Evolutionary conservation across 2,888 invertebrate species (phyloP), one percentile per base, ranked within the genome.

Genomic region (Microlaimidae sp.): DNA sequence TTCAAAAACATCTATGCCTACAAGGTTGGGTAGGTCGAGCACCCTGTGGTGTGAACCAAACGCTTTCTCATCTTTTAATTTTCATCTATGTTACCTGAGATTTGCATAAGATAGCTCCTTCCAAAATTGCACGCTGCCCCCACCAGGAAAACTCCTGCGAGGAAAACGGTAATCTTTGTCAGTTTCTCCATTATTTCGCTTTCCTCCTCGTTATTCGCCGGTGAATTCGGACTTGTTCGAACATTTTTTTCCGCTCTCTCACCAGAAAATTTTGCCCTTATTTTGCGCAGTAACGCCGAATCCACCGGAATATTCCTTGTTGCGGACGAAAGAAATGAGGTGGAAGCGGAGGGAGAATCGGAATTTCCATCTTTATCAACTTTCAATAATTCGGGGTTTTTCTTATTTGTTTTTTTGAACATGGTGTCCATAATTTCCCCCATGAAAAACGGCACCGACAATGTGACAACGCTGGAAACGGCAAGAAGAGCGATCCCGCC

Each of bases 341-440:
- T 7, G 42, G 19, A 4, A 19, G 19, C 21, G 13, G 24, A 7
- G n/a, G 25, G 17, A 5, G 3, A 17, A 32, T 23, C 50, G 23
- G 7, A 10, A 7, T 17, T n/a, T 61, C 53, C 48, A 77, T 75
- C 25, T n/a, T n/a, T n/a, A n/a, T n/a, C n/a, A n/a, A n/a, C n/a
- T n/a, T n/a, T n/a, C n/a, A n/a, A n/a, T n/a, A n/a, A n/a, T n/a
- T n/a, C n/a, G n/a, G n/a, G n/a, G n/a, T n/a, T n/a, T n/a, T n/a
- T n/a, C n/a, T n/a, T n/a, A n/a, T n/a, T n/a, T n/a, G n/a, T n/a
- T n/a, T n/a, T n/a, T n/a, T n/a, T n/a, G 69, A 85, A 85, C 61
- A 92, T 85, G 32, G 86, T 81, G 69, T 93, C 92, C 57, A 93
- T 79, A 23, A 92, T 81, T 74, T 82, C 83, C 2, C 92, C 93